These are phyloP conservation scores for Drosophila peninsularis DNA, from an alignment of 2,888 invertebrate genomes.

Conservation along the genomic window DNA sequence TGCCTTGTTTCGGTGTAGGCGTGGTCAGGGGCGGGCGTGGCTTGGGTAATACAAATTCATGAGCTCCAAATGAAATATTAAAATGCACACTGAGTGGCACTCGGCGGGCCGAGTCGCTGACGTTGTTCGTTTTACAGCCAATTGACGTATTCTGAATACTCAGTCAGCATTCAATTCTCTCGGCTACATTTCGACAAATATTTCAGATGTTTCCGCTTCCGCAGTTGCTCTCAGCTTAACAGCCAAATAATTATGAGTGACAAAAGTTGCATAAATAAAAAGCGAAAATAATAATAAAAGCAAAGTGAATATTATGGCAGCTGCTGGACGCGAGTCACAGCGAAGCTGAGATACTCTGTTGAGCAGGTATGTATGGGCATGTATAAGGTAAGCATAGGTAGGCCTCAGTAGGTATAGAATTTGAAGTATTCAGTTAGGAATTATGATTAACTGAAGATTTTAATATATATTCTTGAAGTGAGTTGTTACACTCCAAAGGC, in stretches of 20 bases:
- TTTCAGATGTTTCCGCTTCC: constrained; percentile 75
- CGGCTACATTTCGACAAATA: constrained; percentile 60
- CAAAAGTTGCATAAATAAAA: constrained; percentile 74
- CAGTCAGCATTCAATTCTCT: constrained; percentile 47
- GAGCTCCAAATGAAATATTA: constrained; percentile 72
- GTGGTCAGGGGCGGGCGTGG: not conserved
- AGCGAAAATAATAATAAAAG: constrained; percentile 29
- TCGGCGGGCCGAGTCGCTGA: constrained; percentile 18
- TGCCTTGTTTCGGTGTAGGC: constrained; percentile 31
- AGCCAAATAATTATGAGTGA: constrained; percentile 79
- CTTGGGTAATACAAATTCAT: constrained; percentile 69
- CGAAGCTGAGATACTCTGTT: not conserved
- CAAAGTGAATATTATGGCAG: constrained; percentile 16
- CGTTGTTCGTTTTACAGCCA: constrained; percentile 30
- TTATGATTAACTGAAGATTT: no score
- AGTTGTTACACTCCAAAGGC: no score
- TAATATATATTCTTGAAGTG: no score
- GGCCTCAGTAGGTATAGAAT: no score
- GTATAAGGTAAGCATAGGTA: no score
- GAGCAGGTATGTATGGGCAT: not conserved
- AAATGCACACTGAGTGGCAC: constrained; percentile 61
- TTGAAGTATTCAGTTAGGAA: no score
- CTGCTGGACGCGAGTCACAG: not conserved
- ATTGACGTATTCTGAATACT: constrained; percentile 44
- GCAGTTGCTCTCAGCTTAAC: constrained; percentile 53